Evolutionary conservation across 30 jellyfish, hydroid and myxozoan species (phyloP), one percentile per base, ranked within the genome.

Genomic region (Cassiopea andromeda): DNA sequence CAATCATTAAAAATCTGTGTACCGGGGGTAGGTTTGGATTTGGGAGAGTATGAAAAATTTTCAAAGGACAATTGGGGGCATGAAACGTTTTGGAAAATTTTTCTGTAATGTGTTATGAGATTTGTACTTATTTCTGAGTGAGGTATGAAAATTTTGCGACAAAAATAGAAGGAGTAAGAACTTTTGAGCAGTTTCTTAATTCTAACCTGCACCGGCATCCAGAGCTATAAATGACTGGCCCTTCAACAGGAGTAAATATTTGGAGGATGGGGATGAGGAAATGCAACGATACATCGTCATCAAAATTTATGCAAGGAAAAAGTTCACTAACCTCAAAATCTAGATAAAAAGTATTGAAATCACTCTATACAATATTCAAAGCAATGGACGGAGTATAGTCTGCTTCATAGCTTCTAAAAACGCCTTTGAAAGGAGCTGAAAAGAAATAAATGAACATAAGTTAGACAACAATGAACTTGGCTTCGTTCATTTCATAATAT

Each of bases 341-440:
- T 54, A 10, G 7, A 14, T 4, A 5, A 64, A 64, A 9, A 13
- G 19, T 64, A 17, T 7, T 70, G 54, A 80, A 38, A 1, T 45
- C 79, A 7, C 27, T 45, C 69, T 66, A 87, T 17, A 78, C 90
- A 44, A 87, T 60, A 78, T 87, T 77, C 86, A 87, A 77, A 16
- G 85, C 90, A 66, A 87, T 78, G 1, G 94, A 50, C 15, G 94
- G 94, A 59, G 94, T 87, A 73, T 87, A 87, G 69, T 87, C 94
- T 48, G 72, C 46, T 67, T 87, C 94, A 60, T 87, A 87, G 78
- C 94, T 58, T 78, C 94, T 77, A 58, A 77, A 87, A 77, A 87
- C 94, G 5, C 94, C 94, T 87, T 79, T 78, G 59, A 59, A 70
- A 60, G 84, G 94, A 59, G 73, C 94, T 87, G 81, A 12, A 85